phyloP scores from a whole-genome alignment of 2,113 vertebrate species.

The Eulacestoma nigropectus region DNA sequence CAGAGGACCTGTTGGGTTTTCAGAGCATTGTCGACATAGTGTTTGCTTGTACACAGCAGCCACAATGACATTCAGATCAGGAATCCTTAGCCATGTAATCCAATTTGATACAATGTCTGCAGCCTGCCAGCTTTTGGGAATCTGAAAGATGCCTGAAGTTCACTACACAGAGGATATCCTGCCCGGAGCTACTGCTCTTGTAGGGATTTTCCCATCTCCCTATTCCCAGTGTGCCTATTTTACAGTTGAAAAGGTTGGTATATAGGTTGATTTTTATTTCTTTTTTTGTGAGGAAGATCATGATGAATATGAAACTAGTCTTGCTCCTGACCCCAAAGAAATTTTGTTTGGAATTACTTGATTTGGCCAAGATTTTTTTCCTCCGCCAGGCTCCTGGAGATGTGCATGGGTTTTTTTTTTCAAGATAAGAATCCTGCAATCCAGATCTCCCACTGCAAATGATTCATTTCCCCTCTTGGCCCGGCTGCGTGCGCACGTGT shows the following conservation, averaged over 20 bases:
- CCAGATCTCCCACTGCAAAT: background rate
- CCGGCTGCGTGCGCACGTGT: accelerated
- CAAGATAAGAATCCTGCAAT: constrained; percentile 14
- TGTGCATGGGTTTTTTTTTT: background rate
- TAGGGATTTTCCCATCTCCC: background rate
- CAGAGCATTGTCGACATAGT: background rate
- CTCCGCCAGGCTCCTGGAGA: background rate
- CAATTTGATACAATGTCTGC: constrained; percentile 15
- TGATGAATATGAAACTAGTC: background rate
- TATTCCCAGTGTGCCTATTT: background rate
- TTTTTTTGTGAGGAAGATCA: background rate
- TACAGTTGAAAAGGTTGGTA: background rate
- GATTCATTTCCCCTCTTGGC: constrained; percentile 45
- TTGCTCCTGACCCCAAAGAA: background rate
- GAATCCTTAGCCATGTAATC: constrained; percentile 30
- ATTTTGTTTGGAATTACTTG: background rate
- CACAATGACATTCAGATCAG: background rate
- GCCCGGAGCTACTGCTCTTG: background rate
- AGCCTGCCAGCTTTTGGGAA: background rate
- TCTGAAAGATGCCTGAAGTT: background rate
- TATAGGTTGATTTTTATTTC: background rate
- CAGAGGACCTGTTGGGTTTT: constrained; percentile 37
- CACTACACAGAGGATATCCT: background rate
- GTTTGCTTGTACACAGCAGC: background rate
- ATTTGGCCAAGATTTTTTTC: background rate